Conservation (phyloP, 2,888 invertebrate genomes). For the Caenorhabditis sp. region DNA sequence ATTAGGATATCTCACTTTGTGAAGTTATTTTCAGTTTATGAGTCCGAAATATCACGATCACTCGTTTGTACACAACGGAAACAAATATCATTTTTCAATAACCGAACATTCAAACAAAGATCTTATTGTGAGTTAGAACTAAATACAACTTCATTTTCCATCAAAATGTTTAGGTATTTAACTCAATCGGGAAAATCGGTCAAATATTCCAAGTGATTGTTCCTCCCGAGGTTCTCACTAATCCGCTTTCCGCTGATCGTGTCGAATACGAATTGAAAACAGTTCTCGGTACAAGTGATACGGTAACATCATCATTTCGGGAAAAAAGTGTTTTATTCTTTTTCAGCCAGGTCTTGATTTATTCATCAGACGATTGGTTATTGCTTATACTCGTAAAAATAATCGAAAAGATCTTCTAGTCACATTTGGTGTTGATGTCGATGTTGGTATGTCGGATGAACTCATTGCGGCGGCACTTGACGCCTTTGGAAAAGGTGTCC, state of each 20-base stretch:
- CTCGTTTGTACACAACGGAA: not conserved
- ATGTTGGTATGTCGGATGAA: slow-evolving; percentile 49
- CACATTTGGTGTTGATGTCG: slow-evolving; percentile 42
- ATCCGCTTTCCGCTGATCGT: slow-evolving; percentile 28
- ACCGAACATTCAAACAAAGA: slow-evolving; percentile 54
- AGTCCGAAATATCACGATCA: not conserved
- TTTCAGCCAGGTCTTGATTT: slow-evolving; percentile 52
- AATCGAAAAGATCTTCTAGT: slow-evolving; percentile 28
- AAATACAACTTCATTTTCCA: too few relatives aligned
- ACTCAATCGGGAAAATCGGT: slow-evolving; percentile 54
- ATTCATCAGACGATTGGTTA: slow-evolving; percentile 54
- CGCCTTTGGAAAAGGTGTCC: slow-evolving; percentile 33
- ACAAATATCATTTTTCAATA: slow-evolving; percentile 45
- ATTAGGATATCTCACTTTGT: too few relatives aligned
- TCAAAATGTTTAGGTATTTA: slow-evolving; percentile 37
- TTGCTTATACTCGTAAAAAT: slow-evolving; percentile 19
- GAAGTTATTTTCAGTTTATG: slow-evolving; percentile 4
- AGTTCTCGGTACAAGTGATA: slow-evolving; percentile 54
- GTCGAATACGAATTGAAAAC: slow-evolving; percentile 62
- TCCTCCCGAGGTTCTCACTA: slow-evolving; percentile 43
- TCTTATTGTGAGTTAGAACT: slow-evolving; percentile 38
- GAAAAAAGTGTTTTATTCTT: not conserved
- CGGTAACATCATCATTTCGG: slow-evolving; percentile 5
- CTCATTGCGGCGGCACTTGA: slow-evolving; percentile 44
- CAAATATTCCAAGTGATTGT: slow-evolving; percentile 58